Percentiles rank a stretch among this genome's conserved stretches.
Evolutionary conservation across 2,113 vertebrate genomes (phyloP).

Genomic region (Pangasianodon hypophthalmus): DNA sequence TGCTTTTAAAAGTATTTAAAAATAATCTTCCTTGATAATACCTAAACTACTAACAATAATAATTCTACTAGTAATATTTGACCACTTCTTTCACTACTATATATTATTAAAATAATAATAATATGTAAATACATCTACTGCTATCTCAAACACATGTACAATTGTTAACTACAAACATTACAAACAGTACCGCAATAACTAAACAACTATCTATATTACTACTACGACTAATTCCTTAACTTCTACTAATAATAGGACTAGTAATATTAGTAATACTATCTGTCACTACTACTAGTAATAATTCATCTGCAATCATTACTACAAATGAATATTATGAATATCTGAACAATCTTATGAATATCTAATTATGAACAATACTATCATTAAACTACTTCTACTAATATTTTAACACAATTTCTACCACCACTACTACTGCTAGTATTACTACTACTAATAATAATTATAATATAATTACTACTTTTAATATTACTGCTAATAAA

Average conservation of each 20-base stretch:
- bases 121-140: neutral
- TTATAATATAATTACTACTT: no score
- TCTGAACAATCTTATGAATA: neutral
- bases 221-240: no score
- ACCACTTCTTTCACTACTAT: neutral
- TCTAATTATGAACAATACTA: neutral
- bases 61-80: neutral
- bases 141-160: neutral
- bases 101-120: neutral
- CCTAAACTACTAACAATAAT: neutral
- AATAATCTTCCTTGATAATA: neutral
- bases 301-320: neutral
- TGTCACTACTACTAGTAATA: no score
- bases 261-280: no score
- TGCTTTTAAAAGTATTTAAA: neutral
- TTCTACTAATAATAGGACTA: neutral
- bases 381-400: neutral
- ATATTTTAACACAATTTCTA: no score
- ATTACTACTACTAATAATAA: no score
- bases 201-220: neutral
- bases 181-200: neutral
- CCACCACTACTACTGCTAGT: no score
- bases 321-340: neutral
- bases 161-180: neutral
- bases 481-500: neutral